Conservation (phyloP, 1,140 invertebrate species). For the Drosophila lacertosa region DNA sequence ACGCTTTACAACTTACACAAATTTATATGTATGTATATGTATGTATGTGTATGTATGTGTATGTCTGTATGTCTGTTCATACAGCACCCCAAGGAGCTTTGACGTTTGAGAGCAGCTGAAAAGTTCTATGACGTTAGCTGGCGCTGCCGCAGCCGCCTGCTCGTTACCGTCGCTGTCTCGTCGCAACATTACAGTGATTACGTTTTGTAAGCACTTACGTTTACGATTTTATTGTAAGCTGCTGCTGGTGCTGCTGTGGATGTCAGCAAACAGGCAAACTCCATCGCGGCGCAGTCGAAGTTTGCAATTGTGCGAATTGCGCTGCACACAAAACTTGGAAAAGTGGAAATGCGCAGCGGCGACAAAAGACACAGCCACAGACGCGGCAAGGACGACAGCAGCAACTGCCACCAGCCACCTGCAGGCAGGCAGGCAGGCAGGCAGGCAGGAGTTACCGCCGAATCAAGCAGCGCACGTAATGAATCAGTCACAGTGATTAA, state of each 20-base stretch:
- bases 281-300: constrained; percentile 37
- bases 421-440: constrained; percentile 28
- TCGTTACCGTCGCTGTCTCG: constrained; percentile 42
- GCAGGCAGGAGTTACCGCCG: constrained; percentile 45
- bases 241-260: constrained; percentile 14
- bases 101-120: constrained; percentile 61
- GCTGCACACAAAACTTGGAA: constrained; percentile 52
- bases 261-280: constrained; percentile 20
- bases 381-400: constrained; percentile 3
- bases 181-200: constrained; percentile 76
- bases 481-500: constrained; percentile 76
- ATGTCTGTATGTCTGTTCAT: constrained; percentile 8
- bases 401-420: constrained; percentile 33
- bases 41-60: constrained; percentile 10
- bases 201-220: constrained; percentile 70
- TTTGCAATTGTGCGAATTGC: constrained; percentile 63
- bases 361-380: constrained; percentile 21
- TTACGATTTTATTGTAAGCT: constrained; percentile 72
- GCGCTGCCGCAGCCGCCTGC: constrained; percentile 10
- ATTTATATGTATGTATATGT: not conserved
- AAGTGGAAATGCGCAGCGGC: constrained; percentile 56
- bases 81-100: constrained; percentile 50
- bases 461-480: constrained; percentile 74
- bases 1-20: constrained; percentile 49
- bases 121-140: constrained; percentile 63